Percentiles rank a stretch among this genome's conserved stretches.
These are phyloP conservation scores for Sinosuthora webbiana DNA, from an alignment of 2,113 vertebrate genomes.

Conservation along the genomic window DNA sequence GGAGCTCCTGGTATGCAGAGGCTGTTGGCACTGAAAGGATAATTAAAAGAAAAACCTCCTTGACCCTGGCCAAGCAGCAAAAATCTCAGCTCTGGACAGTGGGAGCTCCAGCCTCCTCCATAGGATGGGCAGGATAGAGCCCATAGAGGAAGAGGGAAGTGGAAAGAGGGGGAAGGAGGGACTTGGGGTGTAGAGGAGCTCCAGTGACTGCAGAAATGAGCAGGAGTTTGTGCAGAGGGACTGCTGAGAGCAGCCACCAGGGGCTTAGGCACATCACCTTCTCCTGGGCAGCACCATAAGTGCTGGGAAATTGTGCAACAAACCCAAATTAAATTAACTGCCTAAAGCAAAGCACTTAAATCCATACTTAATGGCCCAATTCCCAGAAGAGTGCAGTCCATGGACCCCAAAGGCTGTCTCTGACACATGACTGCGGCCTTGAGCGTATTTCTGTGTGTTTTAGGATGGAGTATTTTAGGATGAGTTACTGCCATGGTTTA, in stretches of 20 bases:
- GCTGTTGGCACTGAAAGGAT: constrained; percentile 56
- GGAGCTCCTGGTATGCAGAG: constrained; percentile 50
- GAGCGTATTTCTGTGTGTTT: not conserved
- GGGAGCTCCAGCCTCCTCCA: not conserved
- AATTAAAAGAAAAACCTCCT: constrained; percentile 51
- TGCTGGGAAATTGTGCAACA: not conserved
- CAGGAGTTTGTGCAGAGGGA: not conserved
- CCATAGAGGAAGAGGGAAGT: not conserved
- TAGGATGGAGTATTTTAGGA: not conserved
- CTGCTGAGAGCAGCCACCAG: not conserved
- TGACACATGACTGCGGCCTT: not conserved
- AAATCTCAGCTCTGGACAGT: not conserved
- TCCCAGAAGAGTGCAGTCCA: not conserved
- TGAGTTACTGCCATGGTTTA: not conserved
- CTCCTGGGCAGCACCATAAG: not conserved
- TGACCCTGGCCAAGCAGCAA: constrained; percentile 42
- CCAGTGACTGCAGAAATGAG: not conserved
- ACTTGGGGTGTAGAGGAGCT: not conserved
- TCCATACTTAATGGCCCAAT: constrained; percentile 1
- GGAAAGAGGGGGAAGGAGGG: not conserved
- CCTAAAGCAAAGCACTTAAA: constrained; percentile 31
- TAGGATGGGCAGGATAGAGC: not conserved
- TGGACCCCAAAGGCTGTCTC: not conserved
- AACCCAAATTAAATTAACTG: constrained; percentile 15
- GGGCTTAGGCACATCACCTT: not conserved